These are phyloP conservation scores for Macropus fuliginosus DNA, from an alignment of 2,797 vertebrate genomes.

Conservation along the genomic window DNA sequence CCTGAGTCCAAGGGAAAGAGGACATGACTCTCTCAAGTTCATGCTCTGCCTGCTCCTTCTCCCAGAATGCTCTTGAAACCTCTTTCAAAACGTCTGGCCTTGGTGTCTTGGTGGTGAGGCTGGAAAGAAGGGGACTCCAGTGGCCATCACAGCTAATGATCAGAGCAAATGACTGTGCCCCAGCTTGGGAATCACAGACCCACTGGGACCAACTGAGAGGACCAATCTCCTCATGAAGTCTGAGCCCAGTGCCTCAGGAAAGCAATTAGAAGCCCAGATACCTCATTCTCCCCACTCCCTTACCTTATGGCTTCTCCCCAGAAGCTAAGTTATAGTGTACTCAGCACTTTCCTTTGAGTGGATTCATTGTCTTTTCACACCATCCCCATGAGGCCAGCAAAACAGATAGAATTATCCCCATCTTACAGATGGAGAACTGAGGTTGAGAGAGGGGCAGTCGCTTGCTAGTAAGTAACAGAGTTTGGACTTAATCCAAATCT, in stretches of 20 bases:
- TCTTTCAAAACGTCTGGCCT: not conserved
- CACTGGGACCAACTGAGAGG: not conserved
- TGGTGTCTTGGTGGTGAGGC: not conserved
- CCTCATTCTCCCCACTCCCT: fast-evolving
- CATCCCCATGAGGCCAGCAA: not conserved
- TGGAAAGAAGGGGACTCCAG: not conserved
- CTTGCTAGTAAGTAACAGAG: not conserved
- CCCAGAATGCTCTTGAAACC: not conserved
- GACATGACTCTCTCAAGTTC: not conserved
- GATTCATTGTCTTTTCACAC: not conserved
- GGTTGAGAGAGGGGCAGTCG: not conserved
- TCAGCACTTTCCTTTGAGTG: not conserved
- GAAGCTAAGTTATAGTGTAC: not conserved
- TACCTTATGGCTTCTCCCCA: not conserved
- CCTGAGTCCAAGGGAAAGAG: not conserved
- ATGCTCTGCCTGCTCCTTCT: not conserved
- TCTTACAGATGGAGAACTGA: not conserved
- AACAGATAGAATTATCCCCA: not conserved
- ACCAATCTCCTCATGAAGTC: no score
- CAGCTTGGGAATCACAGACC: not conserved
- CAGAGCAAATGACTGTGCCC: not conserved
- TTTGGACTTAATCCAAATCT: not conserved
- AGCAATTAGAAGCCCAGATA: not conserved
- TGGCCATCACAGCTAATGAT: not conserved
- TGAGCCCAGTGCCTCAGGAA: not conserved